Evolutionary conservation across 2,797 vertebrate genomes (phyloP), one percentile per base, ranked within the genome.

Genomic region (Melanotaenia boesemani): DNA sequence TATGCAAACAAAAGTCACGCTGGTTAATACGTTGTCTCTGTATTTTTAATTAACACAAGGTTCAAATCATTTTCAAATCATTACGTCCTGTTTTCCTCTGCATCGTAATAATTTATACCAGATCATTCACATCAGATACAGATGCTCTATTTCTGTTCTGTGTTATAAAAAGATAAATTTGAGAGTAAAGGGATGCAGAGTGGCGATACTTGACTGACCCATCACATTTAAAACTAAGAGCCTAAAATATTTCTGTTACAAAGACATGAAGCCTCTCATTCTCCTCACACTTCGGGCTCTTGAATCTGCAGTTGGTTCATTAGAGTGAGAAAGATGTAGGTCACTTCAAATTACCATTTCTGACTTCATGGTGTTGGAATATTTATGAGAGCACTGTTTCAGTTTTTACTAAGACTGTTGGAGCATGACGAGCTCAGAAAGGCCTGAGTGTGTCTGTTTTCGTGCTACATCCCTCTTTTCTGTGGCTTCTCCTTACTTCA

Each of bases 291-390:
- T 46, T 20, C 1, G 30, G 28, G 24, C n/a, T 15, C 36, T 6
- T 32, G 28, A 7, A 36, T 63, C 63, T 52, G 64, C 68, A 75
- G 56, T 60, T 46, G 61, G 22, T 5, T 74, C 32, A 75, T 78
- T 58, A 73, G 30, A 63, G 4, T 5, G 28, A 54, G 36, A 3
- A 2, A 24, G 59, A 79, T 79, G 30, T 76, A 26, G 79, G 62
- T 76, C 72, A 20, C 6, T 54, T 69, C 37, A 65, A 50, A 75
- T 69, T 22, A 68, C 32, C 63, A 13, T 52, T 39, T 28, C 48
- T 68, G 68, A 6, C 48, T 78, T 34, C 18, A 44, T 0, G 16
- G 26, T 12, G 46, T n/a, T 48, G 46, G 18, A 48, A 48, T 48
- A 48, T 48, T 48, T n/a, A 48, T 48, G 46, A 48, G 20, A 44